Conservation (phyloP, 2,113 vertebrate genomes). For the Vidua chalybeata region DNA sequence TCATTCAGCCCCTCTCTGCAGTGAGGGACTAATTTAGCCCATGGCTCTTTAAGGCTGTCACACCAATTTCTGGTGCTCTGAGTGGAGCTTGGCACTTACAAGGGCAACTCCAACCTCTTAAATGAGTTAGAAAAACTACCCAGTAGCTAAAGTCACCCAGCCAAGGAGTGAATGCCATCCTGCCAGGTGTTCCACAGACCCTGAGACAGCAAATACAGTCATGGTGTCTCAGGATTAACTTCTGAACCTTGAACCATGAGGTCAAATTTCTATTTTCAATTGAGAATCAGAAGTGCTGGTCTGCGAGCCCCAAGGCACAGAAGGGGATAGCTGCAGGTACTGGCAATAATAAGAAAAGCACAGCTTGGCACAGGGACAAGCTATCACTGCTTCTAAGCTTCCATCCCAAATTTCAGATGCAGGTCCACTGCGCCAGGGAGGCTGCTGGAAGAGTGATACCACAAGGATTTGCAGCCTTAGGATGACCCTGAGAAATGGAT, state of each 20-base stretch:
- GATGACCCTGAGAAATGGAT: conserved; percentile 23
- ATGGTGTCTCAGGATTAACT: background rate
- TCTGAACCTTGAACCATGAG: background rate
- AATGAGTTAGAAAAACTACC: background rate
- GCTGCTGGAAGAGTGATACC: background rate
- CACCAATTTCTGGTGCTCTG: background rate
- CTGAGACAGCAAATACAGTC: background rate
- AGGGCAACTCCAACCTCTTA: background rate
- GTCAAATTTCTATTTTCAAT: background rate
- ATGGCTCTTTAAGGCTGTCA: background rate
- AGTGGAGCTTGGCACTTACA: background rate
- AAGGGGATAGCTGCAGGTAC: background rate
- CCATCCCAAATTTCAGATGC: background rate
- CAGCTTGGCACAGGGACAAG: background rate
- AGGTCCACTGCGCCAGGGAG: background rate
- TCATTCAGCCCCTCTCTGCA: background rate
- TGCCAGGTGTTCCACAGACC: background rate
- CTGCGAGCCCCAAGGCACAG: background rate
- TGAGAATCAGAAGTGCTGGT: background rate
- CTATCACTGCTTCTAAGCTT: background rate
- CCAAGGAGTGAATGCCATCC: background rate
- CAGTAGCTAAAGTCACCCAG: background rate
- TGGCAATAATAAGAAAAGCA: background rate
- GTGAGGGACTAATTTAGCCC: background rate
- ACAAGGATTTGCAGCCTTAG: background rate